phyloP scores from a whole-genome alignment of 2,888 invertebrate species.

The Hypena proboscidalis region DNA sequence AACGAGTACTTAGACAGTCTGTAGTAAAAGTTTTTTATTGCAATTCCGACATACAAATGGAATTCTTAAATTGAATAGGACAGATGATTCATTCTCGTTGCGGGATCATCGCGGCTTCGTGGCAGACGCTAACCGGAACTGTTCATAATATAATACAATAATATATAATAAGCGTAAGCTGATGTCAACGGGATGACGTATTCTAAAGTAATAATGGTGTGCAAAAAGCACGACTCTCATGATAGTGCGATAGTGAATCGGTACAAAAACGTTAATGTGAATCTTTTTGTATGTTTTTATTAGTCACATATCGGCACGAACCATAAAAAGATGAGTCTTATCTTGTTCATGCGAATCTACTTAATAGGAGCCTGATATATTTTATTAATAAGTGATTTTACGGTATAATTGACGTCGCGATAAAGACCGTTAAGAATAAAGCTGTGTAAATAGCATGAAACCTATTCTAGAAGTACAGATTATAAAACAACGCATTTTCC shows the following conservation, averaged over 20 bases:
- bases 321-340: slow-evolving; percentile 9
- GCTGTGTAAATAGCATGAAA: no score
- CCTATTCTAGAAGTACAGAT: no score
- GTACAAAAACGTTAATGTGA: slow-evolving; percentile 30
- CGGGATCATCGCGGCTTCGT: slow-evolving; percentile 55
- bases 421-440: no score
- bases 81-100: slow-evolving; percentile 57
- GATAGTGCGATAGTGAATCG: slow-evolving; percentile 37
- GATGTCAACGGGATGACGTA: slow-evolving; percentile 78
- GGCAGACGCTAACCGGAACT: slow-evolving; percentile 64
- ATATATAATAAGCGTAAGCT: slow-evolving; percentile 60
- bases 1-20: not conserved
- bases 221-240: slow-evolving; percentile 54
- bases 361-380: no score
- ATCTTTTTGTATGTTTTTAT: slow-evolving; percentile 31
- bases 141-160: no score
- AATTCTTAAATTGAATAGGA: slow-evolving; percentile 45
- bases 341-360: slow-evolving; percentile 1
- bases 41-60: slow-evolving; percentile 13
- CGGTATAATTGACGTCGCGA: no score
- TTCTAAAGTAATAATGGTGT: slow-evolving; percentile 47
- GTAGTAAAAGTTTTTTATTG: slow-evolving; percentile 10
- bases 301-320: slow-evolving; percentile 32
- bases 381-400: no score
- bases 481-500: no score